Percentiles rank a stretch among this genome's conserved stretches.
Conservation (phyloP, 2,797 vertebrate species). For the Petrocephalus sullivani region DNA sequence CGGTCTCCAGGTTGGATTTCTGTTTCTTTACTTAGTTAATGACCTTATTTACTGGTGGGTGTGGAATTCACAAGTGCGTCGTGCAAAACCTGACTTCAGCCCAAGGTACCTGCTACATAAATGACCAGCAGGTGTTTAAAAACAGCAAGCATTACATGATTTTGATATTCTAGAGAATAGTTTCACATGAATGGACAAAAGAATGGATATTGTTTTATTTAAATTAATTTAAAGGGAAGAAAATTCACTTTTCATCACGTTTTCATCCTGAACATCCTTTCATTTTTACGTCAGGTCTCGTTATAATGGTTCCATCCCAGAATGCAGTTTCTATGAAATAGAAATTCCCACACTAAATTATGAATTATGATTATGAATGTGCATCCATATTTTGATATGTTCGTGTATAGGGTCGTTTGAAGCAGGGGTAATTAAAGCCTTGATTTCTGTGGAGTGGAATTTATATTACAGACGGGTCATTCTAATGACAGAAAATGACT, state of each 20-base stretch:
- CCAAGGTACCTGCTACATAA: not conserved
- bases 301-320: not conserved
- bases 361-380: not conserved
- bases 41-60: not conserved
- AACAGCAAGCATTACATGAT: not conserved
- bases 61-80: not conserved
- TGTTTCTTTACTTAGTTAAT: not conserved
- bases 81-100: not conserved
- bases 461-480: not conserved
- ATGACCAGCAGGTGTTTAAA: not conserved
- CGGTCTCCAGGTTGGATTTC: not conserved
- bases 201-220: not conserved
- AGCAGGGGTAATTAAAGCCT: not conserved
- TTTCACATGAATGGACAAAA: not conserved
- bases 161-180: not conserved
- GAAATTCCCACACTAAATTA: not conserved
- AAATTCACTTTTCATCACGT: not conserved
- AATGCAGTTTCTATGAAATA: not conserved
- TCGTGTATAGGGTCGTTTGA: not conserved
- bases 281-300: not conserved
- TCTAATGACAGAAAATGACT: not conserved
- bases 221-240: not conserved
- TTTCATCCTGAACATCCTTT: not conserved
- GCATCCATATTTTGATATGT: not conserved
- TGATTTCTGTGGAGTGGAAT: slow-evolving; percentile 1